Conservation (phyloP, 1,140 invertebrate genomes). For the Rhyacophila brunnea region DNA sequence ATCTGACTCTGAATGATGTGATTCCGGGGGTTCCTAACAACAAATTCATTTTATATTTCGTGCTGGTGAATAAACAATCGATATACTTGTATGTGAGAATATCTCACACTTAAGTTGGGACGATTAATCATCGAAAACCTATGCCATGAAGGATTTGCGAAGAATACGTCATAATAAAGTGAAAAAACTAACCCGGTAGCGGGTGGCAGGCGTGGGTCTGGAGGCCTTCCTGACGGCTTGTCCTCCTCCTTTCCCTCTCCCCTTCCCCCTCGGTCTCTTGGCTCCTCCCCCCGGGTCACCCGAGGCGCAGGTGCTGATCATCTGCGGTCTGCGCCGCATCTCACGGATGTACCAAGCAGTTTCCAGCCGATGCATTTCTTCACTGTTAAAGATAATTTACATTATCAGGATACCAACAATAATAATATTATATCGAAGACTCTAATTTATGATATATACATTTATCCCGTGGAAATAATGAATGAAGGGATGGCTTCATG, state of each 20-base stretch:
- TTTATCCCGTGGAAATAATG: too few relatives aligned
- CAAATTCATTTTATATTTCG: too few relatives aligned
- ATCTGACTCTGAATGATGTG: conserved; percentile 29
- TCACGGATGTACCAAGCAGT: conserved; percentile 66
- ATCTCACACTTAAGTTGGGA: too few relatives aligned
- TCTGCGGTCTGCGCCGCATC: conserved; percentile 67
- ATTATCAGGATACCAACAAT: neutral
- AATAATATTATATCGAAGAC: too few relatives aligned
- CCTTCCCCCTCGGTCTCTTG: conserved; percentile 11
- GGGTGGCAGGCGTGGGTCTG: neutral
- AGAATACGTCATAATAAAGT: too few relatives aligned
- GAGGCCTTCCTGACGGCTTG: conserved; percentile 35
- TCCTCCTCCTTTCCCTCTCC: conserved; percentile 32
- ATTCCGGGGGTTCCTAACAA: conserved; percentile 29
- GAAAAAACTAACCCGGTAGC: conserved; percentile 17
- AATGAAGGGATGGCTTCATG: too few relatives aligned
- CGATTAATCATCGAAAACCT: too few relatives aligned
- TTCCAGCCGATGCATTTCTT: conserved; percentile 55
- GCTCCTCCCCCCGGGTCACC: conserved; percentile 12
- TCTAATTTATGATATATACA: too few relatives aligned
- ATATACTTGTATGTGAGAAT: too few relatives aligned
- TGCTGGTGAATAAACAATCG: too few relatives aligned
- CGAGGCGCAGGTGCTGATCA: conserved; percentile 57
- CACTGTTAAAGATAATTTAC: conserved; percentile 18
- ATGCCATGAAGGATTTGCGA: too few relatives aligned